Base-by-base conservation (phyloP, 2,888 invertebrate genomes). In the Electrophaes corylata region DNA sequence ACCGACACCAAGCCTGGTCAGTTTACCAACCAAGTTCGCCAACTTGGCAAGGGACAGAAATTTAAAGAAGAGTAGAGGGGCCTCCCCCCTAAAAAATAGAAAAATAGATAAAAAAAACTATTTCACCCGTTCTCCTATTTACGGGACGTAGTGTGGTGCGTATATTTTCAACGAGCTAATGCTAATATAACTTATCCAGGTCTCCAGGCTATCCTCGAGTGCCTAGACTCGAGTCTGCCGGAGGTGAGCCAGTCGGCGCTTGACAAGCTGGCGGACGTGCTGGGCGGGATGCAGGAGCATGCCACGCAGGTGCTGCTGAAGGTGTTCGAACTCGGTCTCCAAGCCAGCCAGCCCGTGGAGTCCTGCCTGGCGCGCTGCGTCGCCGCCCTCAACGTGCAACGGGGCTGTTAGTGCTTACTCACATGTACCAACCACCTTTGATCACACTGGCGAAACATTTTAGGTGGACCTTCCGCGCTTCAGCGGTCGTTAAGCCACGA, bases 261-360 rank as follows among this genome's bases (percentile, higher is more conserved):
- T 43, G 97, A 97, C 65, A 94, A 95, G 79, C 90, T 98, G 46
- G 95, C 97, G 0, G 98, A 98, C 73, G 94, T 98, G 64, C 93
- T 96, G 50, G 92, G 96, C 10, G 95, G 97, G 62, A 93, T 96
- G 91, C 97, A 96, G 90, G 98, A 98, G 84, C 95, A 96, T 83
- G 96, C 97, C 0, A 93, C 94, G 53, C 93, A 94, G 50, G 92
- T 98, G 48, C 92, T 98, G 69, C 93, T 94, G 75, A 94, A 95
- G 60, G 96, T 96, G 0, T 98, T 98, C 86, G 94, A 95, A 65
- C 92, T 98, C 41, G 98, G 97, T 2, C 93, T 97, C 59, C 94
- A 93, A 65, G 95, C 96, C 4, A 95, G 96, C 57, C 93, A 96
- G 55, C 96, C 96, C 69, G 96, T 96, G 0, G 94, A 94, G 60